A percentile compares a stretch with the other conserved stretches of the same genome.
phyloP scores from a whole-genome alignment of 2,888 invertebrate species.

The Chaetogeoica ovagalla region DNA sequence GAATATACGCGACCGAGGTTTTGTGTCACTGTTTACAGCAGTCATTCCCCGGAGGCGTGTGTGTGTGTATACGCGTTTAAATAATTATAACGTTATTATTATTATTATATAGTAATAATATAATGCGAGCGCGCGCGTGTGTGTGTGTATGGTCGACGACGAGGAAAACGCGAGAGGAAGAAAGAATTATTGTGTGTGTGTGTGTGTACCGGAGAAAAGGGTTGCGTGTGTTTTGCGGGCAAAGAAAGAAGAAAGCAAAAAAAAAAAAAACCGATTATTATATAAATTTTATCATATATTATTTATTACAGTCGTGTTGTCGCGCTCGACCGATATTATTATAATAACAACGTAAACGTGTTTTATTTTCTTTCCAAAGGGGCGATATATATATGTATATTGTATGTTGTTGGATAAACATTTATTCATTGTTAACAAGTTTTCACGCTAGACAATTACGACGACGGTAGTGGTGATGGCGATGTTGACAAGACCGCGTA shows the following conservation, averaged over 20 bases:
- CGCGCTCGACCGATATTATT: not conserved
- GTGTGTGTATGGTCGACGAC: not conserved
- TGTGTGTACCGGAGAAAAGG: not conserved
- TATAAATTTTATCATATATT: not conserved
- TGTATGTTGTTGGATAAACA: constrained; percentile 44
- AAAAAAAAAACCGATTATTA: too few relatives aligned
- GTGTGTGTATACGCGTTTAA: not conserved
- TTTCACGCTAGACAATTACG: constrained; percentile 1
- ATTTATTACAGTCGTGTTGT: not conserved
- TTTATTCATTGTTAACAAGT: constrained; percentile 42
- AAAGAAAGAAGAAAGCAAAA: constrained; percentile 12
- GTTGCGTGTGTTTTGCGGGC: not conserved
- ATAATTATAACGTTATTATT: constrained; percentile 21
- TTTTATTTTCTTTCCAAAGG: constrained; percentile 11
- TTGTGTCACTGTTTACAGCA: too few relatives aligned
- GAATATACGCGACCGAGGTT: too few relatives aligned
- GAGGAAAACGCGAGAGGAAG: constrained; percentile 31
- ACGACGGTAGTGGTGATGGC: not conserved
- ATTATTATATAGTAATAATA: too few relatives aligned
- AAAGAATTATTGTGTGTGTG: not conserved
- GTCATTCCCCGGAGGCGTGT: not conserved
- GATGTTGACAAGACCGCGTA: not conserved
- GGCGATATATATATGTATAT: too few relatives aligned
- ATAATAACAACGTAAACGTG: constrained; percentile 41
- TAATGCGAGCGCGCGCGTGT: not conserved